Base-by-base conservation (phyloP, 2,113 vertebrate genomes). In the Nyctibius bracteatus region DNA sequence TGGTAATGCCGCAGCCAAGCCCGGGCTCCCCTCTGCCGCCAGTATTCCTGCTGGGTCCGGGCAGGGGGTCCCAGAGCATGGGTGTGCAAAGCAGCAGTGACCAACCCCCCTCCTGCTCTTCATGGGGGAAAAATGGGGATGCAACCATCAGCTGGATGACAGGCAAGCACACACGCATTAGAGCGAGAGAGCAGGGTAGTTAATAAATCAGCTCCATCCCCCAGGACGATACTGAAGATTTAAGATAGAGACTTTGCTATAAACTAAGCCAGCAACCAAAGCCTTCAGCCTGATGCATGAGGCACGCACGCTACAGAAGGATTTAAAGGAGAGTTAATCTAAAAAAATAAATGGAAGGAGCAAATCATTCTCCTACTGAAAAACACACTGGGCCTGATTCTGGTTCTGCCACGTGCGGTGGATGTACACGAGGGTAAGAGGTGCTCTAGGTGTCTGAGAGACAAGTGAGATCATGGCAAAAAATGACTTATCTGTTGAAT, bases 31-130 rank as follows among this genome's bases (percentile, higher is more conserved):
- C 44, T 70, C 43, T 17, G 44, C 13, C 27, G 1, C 33, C 12
- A 0, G 0, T 3, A 8, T 3, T 35, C 23, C 1, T 12, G 9
- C 30, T 39, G 44, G 33, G 12, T 31, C 24, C 1, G 7, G 23
- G 31, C 28, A 11, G 20, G 10, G 47, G 33, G 20, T 12, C 23
- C 47, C 47, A 24, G 62, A 39, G 22, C 1, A 4, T 9, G 23
- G 28, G 8, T 30, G 39, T 37, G 24, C 28, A 75, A 58, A 88
- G 75, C 52, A 22, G 21, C 41, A n/a, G 28, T 23, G 71, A 8
- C 12, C n/a, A n/a, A n/a, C 4, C 17, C 31, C 57, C 46, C 12
- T 5, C 35, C 67, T 51, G 20, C 30, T 20, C 55, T 84, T 37
- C 2, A 0, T 12, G 37, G 37, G 44, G 49, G 8, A 8, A 49